phyloP scores from a whole-genome alignment of 2,113 vertebrate genomes.

The Chionomys nivalis region DNA sequence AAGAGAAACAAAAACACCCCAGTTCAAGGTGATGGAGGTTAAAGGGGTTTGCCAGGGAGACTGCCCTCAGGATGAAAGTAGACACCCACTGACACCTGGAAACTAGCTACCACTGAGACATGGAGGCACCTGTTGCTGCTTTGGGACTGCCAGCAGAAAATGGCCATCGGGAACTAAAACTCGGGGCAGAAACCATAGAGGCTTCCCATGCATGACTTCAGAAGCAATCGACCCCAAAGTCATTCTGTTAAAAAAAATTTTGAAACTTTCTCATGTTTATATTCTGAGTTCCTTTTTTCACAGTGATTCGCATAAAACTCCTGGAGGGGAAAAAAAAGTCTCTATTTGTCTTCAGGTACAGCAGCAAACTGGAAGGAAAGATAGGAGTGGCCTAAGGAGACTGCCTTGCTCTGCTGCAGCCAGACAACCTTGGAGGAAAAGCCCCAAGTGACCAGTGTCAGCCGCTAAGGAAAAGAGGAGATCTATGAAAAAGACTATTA shows the following conservation, averaged over 20 bases:
- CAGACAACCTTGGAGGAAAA: neutral
- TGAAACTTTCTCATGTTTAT: conserved; percentile 17
- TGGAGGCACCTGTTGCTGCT: neutral
- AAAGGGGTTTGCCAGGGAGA: neutral
- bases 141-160: neutral
- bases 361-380: neutral
- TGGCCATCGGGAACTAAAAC: neutral
- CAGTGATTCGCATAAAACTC: conserved; percentile 7
- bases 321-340: neutral
- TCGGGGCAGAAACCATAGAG: neutral
- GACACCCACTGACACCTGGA: neutral
- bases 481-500: neutral
- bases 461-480: neutral
- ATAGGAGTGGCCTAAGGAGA: neutral
- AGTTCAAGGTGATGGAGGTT: neutral
- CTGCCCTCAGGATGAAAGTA: neutral
- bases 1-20: neutral
- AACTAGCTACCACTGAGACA: neutral
- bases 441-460: neutral
- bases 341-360: neutral
- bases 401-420: neutral
- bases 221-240: neutral
- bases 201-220: neutral
- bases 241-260: neutral
- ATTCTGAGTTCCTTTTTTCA: conserved; percentile 36